Evolutionary conservation across 1,140 invertebrate genomes (phyloP), one percentile per base, ranked within the genome.

Genomic region (Drosophila lacertosa): DNA sequence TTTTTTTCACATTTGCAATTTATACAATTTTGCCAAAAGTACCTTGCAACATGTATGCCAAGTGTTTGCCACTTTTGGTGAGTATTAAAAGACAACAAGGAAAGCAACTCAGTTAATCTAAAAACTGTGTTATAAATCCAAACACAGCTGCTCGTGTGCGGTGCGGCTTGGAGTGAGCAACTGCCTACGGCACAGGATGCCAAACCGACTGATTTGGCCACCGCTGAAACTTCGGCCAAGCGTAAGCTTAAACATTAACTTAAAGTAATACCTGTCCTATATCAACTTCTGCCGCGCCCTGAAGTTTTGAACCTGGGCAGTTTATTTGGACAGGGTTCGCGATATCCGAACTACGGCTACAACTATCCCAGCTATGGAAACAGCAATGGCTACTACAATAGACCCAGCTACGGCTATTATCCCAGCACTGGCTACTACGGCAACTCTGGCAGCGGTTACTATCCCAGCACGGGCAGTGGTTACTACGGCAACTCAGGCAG

Each of bases 291-390:
- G 20, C 0, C 15, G 15, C 24, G 45, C 22, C 6, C 9, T 24
- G 10, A 57, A 90, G 89, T 90, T 37, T 37, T 90, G 3, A 90
- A 89, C 47, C 69, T 90, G 3, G 79, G 79, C 51, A 69, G 88
- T 22, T 51, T 81, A 16, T 75, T 81, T 35, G 80, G 80, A 7
- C 37, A 71, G 39, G 59, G 54, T 1, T 24, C 33, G 0, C 65
- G 80, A 0, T 83, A 78, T 54, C 86, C 84, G 4, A 86, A 68
- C 58, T 78, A 84, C 48, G 62, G 65, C 51, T 74, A 81, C 16
- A 54, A 72, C 33, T 74, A 76, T 58, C 65, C 74, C 15, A 67
- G 7, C 26, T 67, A 50, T 40, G 59, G 58, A 5, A 58, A 65
- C 20, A 53, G 63, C 33, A 65, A 20, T 15, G 53, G 57, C 5